Base-by-base conservation (phyloP, 2,113 vertebrate species). In the Xerus inauris region DNA sequence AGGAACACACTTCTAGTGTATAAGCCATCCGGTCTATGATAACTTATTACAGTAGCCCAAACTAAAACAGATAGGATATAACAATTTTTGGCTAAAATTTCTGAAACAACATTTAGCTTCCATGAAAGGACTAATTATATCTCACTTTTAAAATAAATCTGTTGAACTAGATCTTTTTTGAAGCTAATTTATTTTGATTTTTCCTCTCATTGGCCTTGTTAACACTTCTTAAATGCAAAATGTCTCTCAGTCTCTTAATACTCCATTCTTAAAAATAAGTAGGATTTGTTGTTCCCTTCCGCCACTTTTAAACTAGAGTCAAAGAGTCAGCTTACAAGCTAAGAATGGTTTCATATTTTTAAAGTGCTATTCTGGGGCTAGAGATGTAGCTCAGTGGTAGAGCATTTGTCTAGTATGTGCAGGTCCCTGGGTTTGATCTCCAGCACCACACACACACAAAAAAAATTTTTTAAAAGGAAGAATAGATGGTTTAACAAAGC, bases 261-360 rank as follows among this genome's bases (percentile, higher is more conserved):
- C 24, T 69, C 30, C 59, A 22, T 35, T 72, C 69, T 84, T 95
- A 77, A 75, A 57, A 51, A 40, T 57, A 65, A 92, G 62, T 26
- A 42, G 35, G 1, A 6, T 26, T 69, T 42, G 8, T 30, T 8
- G 8, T 30, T 8, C 17, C 17, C 26, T 6, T 16, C 24, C 24
- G n/a, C 30, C 32, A 13, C 30, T 65, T 94, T 91, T 86, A 91
- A 95, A n/a, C 22, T 72, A 89, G 32, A 87, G 67, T 72, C 32
- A 57, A 69, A 16, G 59, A 26, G 38, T 81, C 42, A 30, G 28
- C 22, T 30, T 80, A 32, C 40, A 54, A 94, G 7, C 51, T 84
- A 72, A 88, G 42, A 64, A 84, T 38, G 32, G 26, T 84, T 95
- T 65, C 45, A 64, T 26, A 83, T 65, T 92, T 91, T 94, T 87